A percentile compares a stretch with the other conserved stretches of the same genome.
These are phyloP conservation scores for Vesta saturnalis DNA, from an alignment of 2,888 invertebrate species.

Conservation along the genomic window DNA sequence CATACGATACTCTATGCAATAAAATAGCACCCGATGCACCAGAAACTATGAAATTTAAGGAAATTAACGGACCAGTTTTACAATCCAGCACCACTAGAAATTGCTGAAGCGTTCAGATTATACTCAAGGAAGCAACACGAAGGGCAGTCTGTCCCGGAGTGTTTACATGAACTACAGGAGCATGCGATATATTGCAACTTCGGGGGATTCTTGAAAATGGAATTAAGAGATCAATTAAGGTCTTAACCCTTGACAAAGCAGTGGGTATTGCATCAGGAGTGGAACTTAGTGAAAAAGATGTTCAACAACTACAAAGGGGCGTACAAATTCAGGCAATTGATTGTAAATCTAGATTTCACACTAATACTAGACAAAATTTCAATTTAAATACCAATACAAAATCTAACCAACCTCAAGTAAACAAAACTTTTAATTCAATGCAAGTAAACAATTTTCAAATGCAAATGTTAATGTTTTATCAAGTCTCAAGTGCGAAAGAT, in stretches of 20 bases:
- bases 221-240: not conserved
- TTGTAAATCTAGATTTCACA: not conserved
- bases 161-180: not conserved
- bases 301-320: not conserved
- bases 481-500: not conserved
- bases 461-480: not conserved
- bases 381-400: not conserved
- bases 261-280: not conserved
- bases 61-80: not conserved
- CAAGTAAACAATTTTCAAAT: not conserved
- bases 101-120: slow-evolving; percentile 1
- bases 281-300: not conserved
- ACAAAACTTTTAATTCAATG: not conserved
- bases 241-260: not conserved
- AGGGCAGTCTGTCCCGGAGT: not conserved
- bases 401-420: not conserved
- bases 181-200: slow-evolving; percentile 11
- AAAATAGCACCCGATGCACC: not conserved
- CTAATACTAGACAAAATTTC: not conserved
- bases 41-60: not conserved
- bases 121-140: not conserved
- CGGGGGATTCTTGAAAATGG: not conserved
- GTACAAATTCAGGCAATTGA: not conserved
- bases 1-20: not conserved
- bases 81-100: slow-evolving; percentile 12